Evolutionary conservation across 2,888 invertebrate genomes (phyloP), one percentile per base, ranked within the genome.

Genomic region (Lepeophtheirus nordmannii): DNA sequence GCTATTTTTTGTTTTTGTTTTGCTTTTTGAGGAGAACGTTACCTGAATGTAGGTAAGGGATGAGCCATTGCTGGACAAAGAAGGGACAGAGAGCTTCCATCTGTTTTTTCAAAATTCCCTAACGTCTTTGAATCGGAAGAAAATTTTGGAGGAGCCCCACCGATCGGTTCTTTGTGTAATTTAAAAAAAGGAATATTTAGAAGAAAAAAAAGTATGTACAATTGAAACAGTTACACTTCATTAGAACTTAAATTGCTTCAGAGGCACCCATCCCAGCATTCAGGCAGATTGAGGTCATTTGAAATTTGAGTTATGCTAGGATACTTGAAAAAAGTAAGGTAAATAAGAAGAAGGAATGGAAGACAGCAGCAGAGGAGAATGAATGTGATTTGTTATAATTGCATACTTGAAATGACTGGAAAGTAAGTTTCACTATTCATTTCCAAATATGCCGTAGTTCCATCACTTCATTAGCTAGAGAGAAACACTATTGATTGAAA

Each of bases 261-360:
- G 87, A 87, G 87, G 87, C 88, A 89, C 89, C 89, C 89, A 89
- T 89, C 89, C 89, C 89, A 89, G 89, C 89, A 89, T 89, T 89
- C 89, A 90, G 89, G 89, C 87, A 86, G 73, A 73, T 73, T 71
- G 53, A 46, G 53, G 17, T 71, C 70, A 46, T 46, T n/a, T 46
- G 17, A 46, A 46, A 46, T 46, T 14, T 46, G 14, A 46, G 5
- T 46, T 14, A 14, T 46, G 17, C 53, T 46, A 17, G 53, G 53
- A 46, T 46, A 46, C 53, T 46, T 46, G 53, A 46, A 17, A 8
- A 5, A 17, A 46, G n/a, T n/a, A n/a, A n/a, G n/a, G n/a, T n/a
- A n/a, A n/a, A n/a, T n/a, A n/a, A n/a, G n/a, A 30, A 30, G 30
- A 30, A 30, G 7, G 2, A 30, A 30, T 30, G 30, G 30, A 30